phyloP scores from a whole-genome alignment of 2,113 vertebrate species.

The Centropristis striata region DNA sequence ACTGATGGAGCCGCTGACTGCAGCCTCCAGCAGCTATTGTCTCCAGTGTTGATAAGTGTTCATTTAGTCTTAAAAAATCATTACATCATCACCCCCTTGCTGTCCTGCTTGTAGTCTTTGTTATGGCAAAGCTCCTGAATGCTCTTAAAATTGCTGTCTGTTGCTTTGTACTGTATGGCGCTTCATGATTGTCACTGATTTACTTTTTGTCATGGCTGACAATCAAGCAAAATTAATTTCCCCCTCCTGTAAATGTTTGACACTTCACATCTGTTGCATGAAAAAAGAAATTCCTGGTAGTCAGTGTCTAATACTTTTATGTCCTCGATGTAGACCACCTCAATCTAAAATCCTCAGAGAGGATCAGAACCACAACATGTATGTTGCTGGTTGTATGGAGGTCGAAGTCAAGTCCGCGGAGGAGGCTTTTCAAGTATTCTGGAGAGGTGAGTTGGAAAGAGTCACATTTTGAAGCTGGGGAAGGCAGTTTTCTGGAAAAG shows the following conservation, averaged over 20 bases:
- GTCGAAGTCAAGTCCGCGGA: constrained; percentile 96
- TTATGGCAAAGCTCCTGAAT: constrained; percentile 42
- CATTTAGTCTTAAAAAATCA: constrained; percentile 12
- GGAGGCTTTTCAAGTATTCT: constrained; percentile 97
- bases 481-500: no score
- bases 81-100: background rate
- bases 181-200: constrained; percentile 2
- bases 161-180: constrained; percentile 23
- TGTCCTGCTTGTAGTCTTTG: constrained; percentile 46
- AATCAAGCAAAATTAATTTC: background rate
- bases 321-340: constrained; percentile 88
- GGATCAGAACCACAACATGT: constrained; percentile 98
- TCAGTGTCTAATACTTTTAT: constrained; percentile 5
- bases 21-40: background rate
- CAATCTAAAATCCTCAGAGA: constrained; percentile 95
- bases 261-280: constrained; percentile 14
- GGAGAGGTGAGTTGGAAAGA: constrained; percentile 89
- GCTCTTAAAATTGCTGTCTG: background rate
- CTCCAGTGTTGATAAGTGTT: constrained; percentile 45
- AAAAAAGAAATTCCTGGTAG: background rate
- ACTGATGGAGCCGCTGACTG: background rate
- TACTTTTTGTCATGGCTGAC: constrained; percentile 22
- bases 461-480: background rate
- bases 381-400: constrained; percentile 94
- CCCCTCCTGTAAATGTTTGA: background rate